Evolutionary conservation across 2,113 vertebrate genomes (phyloP), one percentile per base, ranked within the genome.

Genomic region (Corythaixoides concolor): DNA sequence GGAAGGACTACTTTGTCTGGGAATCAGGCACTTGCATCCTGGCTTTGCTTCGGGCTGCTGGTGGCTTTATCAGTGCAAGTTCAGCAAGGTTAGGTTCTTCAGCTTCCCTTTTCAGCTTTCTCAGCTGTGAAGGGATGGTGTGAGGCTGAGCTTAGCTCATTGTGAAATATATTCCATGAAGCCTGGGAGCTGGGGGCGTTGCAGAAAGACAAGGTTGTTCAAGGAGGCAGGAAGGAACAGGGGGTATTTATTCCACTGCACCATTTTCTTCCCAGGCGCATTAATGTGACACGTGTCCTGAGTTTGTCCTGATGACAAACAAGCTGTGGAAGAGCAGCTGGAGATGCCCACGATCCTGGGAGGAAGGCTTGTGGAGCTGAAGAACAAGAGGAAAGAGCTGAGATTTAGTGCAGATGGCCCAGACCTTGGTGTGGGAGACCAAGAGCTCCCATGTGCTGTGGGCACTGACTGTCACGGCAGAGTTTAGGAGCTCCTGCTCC

Each of bases 121-220:
- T 94, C 41, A 62, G 81, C 69, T 93, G 69, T 1, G 7, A 95
- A 93, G 64, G 49, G 27, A 77, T 89, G 86, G 90, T 94, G 88
- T 76, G 92, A 97, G 88, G 90, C 91, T 96, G 77, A 89, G 91
- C 72, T 85, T 84, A 91, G 87, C 84, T 94, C 89, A 72, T 93
- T 14, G 1, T 95, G 94, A 90, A 96, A 89, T 88, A 30, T 67
- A 80, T 94, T 93, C 89, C 56, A 41, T 88, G 72, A 87, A 88
- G 49, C 33, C 72, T 92, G 59, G 73, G 73, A 93, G n/a, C 86
- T 2, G 74, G 92, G 55, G 95, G 83, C 20, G 26, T 96, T 95
- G 86, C 84, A 92, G 66, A 95, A 96, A 81, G 84, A 60, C 66
- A 91, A 90, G 81, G 90, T 89, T 94, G 88, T 94, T 86, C 80